Evolutionary conservation across 2,888 invertebrate genomes (phyloP), one percentile per base, ranked within the genome.

Genomic region (Campaea margaritaria): DNA sequence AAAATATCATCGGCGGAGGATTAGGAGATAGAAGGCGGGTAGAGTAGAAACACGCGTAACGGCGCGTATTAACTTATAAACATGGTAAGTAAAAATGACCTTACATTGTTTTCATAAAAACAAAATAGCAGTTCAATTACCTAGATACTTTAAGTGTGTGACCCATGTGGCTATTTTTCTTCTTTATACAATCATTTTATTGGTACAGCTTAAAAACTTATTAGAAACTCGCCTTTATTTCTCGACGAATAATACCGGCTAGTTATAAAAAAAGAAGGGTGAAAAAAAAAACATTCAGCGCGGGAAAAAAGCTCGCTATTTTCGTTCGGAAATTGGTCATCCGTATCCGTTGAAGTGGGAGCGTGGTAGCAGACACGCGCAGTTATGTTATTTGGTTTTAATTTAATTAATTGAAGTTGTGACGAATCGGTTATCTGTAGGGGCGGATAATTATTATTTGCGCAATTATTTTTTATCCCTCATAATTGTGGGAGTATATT

Each of bases 281-380:
- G 51, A 47, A 45, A 13, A 63, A 65, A 75, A 71, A 76, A 74
- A 78, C n/a, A 79, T 80, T 79, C 76, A 77, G 78, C 79, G 83
- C 84, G 81, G 82, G 82, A 63, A 64, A 69, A 67, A 75, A 77
- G 21, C 76, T 36, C 48, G 81, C 77, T 42, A 61, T 72, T 75
- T 68, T 60, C 82, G 81, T 83, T 82, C 75, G 55, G 72, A 63
- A 84, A 75, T 77, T 85, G 78, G 76, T 85, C 84, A 82, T 65
- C 81, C 87, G 79, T 84, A 75, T 69, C 83, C 65, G 45, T 69
- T 81, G 75, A 76, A 88, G 89, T 85, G 87, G 83, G 78, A 69
- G 83, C 84, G 75, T 75, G 70, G 75, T 77, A 81, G 68, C 74
- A 39, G 88, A 62, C 91, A 91, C 91, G 90, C 88, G 91, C 71